Evolutionary conservation across 1,140 invertebrate species (phyloP).

Genomic region (Musca vetustissima): DNA sequence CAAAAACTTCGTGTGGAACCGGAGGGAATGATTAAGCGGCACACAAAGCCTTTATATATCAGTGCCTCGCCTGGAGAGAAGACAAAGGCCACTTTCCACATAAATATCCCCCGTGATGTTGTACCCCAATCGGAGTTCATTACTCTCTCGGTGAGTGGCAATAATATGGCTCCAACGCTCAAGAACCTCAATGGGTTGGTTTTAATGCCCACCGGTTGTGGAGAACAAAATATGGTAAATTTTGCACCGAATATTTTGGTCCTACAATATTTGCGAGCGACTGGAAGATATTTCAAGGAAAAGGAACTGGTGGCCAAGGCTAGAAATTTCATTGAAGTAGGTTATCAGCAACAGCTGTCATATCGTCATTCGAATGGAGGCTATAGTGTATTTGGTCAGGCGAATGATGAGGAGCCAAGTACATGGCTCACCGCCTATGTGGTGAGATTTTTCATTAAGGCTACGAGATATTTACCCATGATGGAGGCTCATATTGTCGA

Average conservation of each 20-base stretch:
- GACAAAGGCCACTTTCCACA: slow-evolving; percentile 61
- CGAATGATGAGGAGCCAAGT: not conserved
- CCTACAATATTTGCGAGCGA: slow-evolving; percentile 67
- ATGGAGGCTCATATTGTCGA: not conserved
- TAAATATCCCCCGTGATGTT: slow-evolving; percentile 70
- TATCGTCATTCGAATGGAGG: slow-evolving; percentile 90
- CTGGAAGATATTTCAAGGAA: slow-evolving; percentile 54
- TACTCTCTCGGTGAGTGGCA: slow-evolving; percentile 73
- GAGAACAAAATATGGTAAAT: slow-evolving; percentile 94
- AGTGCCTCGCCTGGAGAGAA: slow-evolving; percentile 65
- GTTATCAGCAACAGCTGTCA: slow-evolving; percentile 92
- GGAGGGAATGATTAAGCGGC: slow-evolving; percentile 77
- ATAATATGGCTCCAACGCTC: slow-evolving; percentile 75
- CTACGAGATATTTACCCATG: slow-evolving; percentile 35
- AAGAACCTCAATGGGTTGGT: slow-evolving; percentile 76
- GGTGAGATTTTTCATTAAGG: slow-evolving; percentile 77
- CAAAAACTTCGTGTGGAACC: slow-evolving; percentile 73
- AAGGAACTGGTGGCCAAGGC: slow-evolving; percentile 61
- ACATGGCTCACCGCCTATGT: slow-evolving; percentile 84
- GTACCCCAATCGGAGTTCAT: slow-evolving; percentile 71
- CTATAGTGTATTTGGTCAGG: slow-evolving; percentile 85
- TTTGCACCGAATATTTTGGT: slow-evolving; percentile 90
- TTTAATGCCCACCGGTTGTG: slow-evolving; percentile 85
- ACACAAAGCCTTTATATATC: slow-evolving; percentile 73
- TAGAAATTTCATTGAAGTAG: slow-evolving; percentile 76